Percentiles rank a stretch among this genome's conserved stretches.
Conservation (phyloP, 1,140 invertebrate genomes). For the Drosophila pachea region DNA sequence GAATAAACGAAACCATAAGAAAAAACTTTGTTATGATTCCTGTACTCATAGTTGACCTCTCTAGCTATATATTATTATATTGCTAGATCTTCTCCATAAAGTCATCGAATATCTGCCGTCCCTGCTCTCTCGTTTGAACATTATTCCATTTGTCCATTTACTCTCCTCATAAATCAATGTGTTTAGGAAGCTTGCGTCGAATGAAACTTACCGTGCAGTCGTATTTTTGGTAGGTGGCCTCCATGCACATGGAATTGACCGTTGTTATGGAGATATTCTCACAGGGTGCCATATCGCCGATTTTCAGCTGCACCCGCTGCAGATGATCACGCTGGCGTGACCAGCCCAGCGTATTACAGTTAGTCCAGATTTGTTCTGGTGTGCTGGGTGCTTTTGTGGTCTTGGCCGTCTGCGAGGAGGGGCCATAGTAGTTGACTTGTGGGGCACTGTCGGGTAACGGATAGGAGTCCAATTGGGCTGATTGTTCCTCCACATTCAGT, state of each 20-base stretch:
- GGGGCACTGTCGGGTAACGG: constrained; percentile 68
- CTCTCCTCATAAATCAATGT: too few species aligned
- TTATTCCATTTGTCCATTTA: too few species aligned
- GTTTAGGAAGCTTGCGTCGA: too few species aligned
- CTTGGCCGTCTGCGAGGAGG: constrained; percentile 18
- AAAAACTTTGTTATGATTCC: neutral
- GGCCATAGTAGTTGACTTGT: constrained; percentile 67
- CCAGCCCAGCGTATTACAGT: constrained; percentile 91
- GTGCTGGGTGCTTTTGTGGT: constrained; percentile 40
- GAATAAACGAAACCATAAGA: neutral
- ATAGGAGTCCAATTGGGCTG: constrained; percentile 48
- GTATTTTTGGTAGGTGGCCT: constrained; percentile 87
- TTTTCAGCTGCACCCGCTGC: constrained; percentile 87
- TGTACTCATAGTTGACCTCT: too few species aligned
- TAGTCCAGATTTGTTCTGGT: constrained; percentile 78
- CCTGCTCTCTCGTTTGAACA: too few species aligned
- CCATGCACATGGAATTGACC: constrained; percentile 89
- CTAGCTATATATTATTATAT: too few species aligned
- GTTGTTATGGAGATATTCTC: constrained; percentile 91
- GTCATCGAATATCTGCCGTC: too few species aligned
- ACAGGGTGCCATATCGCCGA: constrained; percentile 87
- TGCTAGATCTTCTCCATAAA: too few species aligned
- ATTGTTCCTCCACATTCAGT: neutral
- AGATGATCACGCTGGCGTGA: constrained; percentile 88
- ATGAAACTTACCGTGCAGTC: constrained; percentile 86